Conservation (phyloP, 2,888 invertebrate species). For the Latrodectus elegans region DNA sequence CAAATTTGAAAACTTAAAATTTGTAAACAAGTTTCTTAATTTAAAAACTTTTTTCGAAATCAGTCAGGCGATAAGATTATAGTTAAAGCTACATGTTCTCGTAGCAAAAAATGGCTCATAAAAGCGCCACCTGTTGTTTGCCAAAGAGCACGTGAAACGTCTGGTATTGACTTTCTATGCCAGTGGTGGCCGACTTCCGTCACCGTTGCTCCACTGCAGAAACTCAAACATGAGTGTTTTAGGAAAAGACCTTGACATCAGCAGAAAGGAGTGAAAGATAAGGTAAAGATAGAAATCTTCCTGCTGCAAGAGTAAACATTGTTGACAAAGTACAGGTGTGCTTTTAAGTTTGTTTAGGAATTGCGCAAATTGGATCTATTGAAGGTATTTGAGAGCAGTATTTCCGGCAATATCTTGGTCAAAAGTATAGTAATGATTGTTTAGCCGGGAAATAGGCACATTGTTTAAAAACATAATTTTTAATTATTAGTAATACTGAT, state of each 20-base stretch:
- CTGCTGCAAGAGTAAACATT: not conserved
- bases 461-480: not conserved
- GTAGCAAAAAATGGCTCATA: too few species aligned
- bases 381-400: not conserved
- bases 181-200: constrained; percentile 19
- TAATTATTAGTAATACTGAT: not conserved
- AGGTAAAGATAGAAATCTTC: not conserved
- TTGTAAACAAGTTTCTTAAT: too few species aligned
- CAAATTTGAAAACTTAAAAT: too few species aligned
- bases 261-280: not conserved
- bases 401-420: not conserved
- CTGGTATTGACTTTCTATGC: constrained; percentile 8
- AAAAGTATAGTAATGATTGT: not conserved
- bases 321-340: constrained; percentile 2
- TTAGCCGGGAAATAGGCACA: not conserved
- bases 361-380: not conserved
- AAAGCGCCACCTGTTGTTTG: not conserved
- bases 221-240: not conserved
- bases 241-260: not conserved
- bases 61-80: too few species aligned
- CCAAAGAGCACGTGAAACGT: not conserved
- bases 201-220: not conserved
- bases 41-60: too few species aligned
- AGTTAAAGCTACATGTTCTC: too few species aligned
- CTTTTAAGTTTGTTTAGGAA: not conserved